These are phyloP conservation scores for Cantharis flavilabris DNA, from an alignment of 2,888 invertebrate species.

Conservation along the genomic window DNA sequence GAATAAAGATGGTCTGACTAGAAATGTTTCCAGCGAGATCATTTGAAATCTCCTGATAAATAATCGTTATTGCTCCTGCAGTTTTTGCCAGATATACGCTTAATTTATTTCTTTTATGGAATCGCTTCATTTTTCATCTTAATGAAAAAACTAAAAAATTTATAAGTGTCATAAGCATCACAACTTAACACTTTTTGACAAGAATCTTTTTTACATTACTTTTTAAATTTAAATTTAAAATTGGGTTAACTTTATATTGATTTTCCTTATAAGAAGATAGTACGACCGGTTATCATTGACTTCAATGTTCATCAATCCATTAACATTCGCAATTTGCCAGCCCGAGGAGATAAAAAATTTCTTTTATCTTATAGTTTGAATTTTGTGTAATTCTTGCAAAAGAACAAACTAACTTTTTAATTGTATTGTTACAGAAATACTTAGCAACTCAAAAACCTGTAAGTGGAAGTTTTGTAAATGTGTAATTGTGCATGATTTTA, in stretches of 20 bases:
- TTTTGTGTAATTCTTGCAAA: background rate
- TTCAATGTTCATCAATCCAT: background rate
- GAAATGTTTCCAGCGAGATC: background rate
- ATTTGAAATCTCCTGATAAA: background rate
- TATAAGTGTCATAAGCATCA: background rate
- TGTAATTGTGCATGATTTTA: background rate
- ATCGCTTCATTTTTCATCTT: background rate
- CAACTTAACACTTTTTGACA: background rate
- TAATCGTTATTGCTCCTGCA: background rate
- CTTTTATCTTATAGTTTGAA: background rate
- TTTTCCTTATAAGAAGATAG: background rate
- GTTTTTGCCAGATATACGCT: background rate
- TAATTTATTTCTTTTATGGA: background rate
- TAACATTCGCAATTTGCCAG: background rate
- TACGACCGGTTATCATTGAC: background rate
- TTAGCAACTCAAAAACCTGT: conserved; percentile 1
- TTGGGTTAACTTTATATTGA: background rate
- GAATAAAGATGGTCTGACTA: background rate
- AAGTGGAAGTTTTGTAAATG: background rate
- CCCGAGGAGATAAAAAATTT: background rate
- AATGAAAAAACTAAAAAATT: background rate
- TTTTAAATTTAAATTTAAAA: background rate
- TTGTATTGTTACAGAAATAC: conserved; percentile 1
- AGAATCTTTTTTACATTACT: background rate
- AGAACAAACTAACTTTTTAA: background rate